Percentiles rank a stretch among this genome's conserved stretches.
Evolutionary conservation across 2,888 invertebrate genomes (phyloP).

Genomic region (Liodrosophila aerea): DNA sequence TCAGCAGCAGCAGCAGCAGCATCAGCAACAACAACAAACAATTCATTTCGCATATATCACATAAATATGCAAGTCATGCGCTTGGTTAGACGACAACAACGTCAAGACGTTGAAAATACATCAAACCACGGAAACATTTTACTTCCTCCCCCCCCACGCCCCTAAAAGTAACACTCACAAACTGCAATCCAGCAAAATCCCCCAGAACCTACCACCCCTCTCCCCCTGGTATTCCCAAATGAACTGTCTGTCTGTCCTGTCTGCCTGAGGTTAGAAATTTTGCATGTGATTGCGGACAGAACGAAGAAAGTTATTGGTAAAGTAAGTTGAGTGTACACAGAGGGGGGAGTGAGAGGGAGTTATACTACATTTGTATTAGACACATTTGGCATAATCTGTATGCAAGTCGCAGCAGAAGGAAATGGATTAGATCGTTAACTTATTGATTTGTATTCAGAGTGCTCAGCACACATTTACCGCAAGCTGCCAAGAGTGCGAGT

Average conservation of each 20-base stretch:
- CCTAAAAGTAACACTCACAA: conserved; percentile 9
- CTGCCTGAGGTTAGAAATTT: conserved; percentile 31
- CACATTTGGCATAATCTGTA: conserved; percentile 48
- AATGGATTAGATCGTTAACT: conserved; percentile 58
- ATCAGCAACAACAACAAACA: conserved; percentile 36
- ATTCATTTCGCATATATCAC: conserved; percentile 67
- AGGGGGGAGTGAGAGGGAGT: background rate
- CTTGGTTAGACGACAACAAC: conserved; percentile 51
- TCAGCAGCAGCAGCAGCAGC: conserved; percentile 11
- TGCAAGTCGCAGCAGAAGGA: conserved; percentile 52
- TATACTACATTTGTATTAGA: conserved; percentile 26
- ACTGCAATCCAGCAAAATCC: conserved; percentile 35
- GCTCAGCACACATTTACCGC: no score
- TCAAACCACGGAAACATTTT: conserved; percentile 23
- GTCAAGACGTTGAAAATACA: conserved; percentile 20
- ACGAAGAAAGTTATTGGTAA: background rate
- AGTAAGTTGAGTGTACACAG: background rate
- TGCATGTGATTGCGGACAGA: conserved; percentile 17
- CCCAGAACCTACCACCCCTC: conserved; percentile 19
- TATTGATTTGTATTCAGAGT: conserved; percentile 50
- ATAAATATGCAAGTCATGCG: conserved; percentile 73
- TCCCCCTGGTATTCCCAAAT: conserved; percentile 28
- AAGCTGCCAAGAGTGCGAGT: conserved; percentile 9
- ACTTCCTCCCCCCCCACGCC: background rate
- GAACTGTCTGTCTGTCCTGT: conserved; percentile 10